Base-by-base conservation (phyloP, 2,113 vertebrate species). In the Pterocles burchelli region DNA sequence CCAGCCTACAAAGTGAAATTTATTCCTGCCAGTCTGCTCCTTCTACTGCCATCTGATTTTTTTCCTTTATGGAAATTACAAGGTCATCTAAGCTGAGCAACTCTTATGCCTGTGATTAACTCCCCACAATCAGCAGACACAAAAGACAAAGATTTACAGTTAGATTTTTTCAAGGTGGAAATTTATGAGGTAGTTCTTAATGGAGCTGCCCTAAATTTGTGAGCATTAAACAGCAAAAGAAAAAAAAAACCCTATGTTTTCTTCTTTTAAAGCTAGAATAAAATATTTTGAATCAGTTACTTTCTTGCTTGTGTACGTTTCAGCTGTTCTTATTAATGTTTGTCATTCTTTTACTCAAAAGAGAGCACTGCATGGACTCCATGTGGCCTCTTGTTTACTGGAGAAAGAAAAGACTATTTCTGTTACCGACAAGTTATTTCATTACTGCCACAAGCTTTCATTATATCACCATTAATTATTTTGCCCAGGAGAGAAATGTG, bases 71-170 rank as follows among this genome's bases (percentile, higher is more conserved):
- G 38, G 81, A 97, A 92, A 92, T 92, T 76, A 94, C 43, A 61
- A 74, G 67, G 58, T 93, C 76, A 83, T 83, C 43, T 48, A 65
- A 89, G 91, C 85, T 63, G 79, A 95, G 89, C 78, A 96, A 93
- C 62, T 88, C 70, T 80, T 96, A 31, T 63, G 51, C 67, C 91
- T 93, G 31, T 89, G 85, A 94, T 93, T 93, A 97, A 93, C 73
- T 88, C 71, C 55, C 57, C 68, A 90, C 75, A 75, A 84, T 93
- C 82, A 91, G 13, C 55, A 91, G 84, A 54, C 74, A 94, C 4
- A 93, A 90, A 95, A 63, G 38, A 86, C 73, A 68, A 97, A 95
- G 92, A 96, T 96, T 96, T 93, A 97, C 74, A 84, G 74, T 79
- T 85, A 49, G 20, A 75, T n/a, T 82, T 91, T 88, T 95, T 92